Evolutionary conservation across 2,113 vertebrate species (phyloP), one percentile per base, ranked within the genome.

Genomic region (Tympanuchus pallidicinctus): DNA sequence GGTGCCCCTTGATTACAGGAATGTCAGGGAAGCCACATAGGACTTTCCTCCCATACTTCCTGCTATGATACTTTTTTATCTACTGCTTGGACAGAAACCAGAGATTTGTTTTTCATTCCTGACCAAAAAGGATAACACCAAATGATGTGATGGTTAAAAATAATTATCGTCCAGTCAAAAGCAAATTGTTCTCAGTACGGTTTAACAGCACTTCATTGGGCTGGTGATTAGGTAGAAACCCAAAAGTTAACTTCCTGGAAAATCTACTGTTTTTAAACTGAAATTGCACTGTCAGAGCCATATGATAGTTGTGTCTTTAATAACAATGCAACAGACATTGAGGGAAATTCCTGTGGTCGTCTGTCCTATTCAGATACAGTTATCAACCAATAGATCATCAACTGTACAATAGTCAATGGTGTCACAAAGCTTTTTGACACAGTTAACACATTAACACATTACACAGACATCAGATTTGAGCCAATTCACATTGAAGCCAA

Each of bases 391-490:
- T 56, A 83, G 83, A 95, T 96, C 89, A 94, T 92, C 80, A 36
- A 75, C 90, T 74, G 90, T 73, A 97, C 92, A 93, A 96, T 71
- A 45, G 90, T 86, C 93, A 89, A 95, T 72, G 87, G 89, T 95
- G 94, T 90, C 28, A 3, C 82, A 54, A 90, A 91, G 93, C 77
- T 95, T 94, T 94, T 93, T 95, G 91, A 97, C 95, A 94, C 89
- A 90, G 94, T 93, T 96, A 88, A 69, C 94, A 82, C 94, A 95
- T 96, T 96, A 96, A 76, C 96, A 95, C 95, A 78, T 95, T 81
- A 88, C 66, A 90, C 93, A 88, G 86, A 95, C 25, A 74, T 90
- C 71, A 85, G 84, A 90, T 69, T 78, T 43, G 22, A 89, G 86
- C 93, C 92, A 95, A 78, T 77, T 93, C 92, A 64, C 76, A 89